Conservation (phyloP, 1,140 invertebrate species). For the Saccostrea echinata region DNA sequence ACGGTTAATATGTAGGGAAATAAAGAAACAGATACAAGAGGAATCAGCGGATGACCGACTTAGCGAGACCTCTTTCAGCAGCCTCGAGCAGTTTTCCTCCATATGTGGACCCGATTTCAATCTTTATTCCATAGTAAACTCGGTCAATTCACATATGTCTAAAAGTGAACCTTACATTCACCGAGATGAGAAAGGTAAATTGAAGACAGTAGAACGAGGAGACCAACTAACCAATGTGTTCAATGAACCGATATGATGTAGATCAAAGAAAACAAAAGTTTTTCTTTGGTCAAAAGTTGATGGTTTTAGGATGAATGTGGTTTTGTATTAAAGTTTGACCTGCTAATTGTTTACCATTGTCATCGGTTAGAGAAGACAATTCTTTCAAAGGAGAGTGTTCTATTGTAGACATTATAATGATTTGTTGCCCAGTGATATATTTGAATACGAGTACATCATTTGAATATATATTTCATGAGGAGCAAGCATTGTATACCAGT, state of each 20-base stretch:
- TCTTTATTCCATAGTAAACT: background rate
- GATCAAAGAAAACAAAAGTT: too few species aligned
- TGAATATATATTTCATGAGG: too few species aligned
- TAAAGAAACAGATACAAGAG: background rate
- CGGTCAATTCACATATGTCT: background rate
- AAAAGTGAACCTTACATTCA: slow-evolving; percentile 7
- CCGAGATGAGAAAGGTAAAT: slow-evolving; percentile 5
- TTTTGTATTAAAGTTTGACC: too few species aligned
- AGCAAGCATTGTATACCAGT: too few species aligned
- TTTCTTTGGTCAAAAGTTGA: too few species aligned
- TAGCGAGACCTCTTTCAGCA: background rate
- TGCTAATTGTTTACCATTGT: too few species aligned
- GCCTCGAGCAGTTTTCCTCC: background rate
- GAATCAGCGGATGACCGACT: background rate
- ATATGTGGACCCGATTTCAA: background rate
- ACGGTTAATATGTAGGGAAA: background rate
- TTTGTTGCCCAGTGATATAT: too few species aligned
- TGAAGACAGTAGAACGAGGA: slow-evolving; percentile 14
- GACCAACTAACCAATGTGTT: background rate
- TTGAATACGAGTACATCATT: too few species aligned
- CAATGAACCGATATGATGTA: background rate
- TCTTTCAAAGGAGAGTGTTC: too few species aligned
- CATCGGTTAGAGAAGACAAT: too few species aligned
- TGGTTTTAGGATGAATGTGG: too few species aligned
- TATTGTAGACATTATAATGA: too few species aligned